Conservation (phyloP, 35 echinoderm and acorn worm genomes). For the Apostichopus japonicus region DNA sequence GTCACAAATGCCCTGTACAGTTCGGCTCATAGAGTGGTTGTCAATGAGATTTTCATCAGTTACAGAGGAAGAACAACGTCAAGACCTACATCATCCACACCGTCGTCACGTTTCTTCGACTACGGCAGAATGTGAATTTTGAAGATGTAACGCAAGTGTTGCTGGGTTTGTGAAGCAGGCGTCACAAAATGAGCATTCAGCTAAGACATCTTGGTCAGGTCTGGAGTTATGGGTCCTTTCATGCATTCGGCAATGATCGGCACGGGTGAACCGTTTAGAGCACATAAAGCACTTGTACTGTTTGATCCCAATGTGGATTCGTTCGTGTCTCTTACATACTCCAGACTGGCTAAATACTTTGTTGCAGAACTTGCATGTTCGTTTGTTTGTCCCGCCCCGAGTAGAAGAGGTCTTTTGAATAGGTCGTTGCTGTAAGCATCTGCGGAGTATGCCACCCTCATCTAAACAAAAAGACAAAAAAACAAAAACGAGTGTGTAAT, state of each 20-base stretch:
- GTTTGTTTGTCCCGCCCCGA: constrained; percentile 10
- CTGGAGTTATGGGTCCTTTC: constrained; percentile 18
- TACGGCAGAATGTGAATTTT: not conserved
- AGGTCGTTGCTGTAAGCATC: constrained; percentile 12
- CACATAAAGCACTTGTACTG: constrained; percentile 3
- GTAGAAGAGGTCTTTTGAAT: not conserved
- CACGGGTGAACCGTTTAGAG: constrained; percentile 31
- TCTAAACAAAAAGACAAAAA: not conserved
- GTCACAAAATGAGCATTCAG: constrained; percentile 9
- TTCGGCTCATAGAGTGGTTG: no score
- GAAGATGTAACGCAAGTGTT: not conserved
- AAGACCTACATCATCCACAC: no score
- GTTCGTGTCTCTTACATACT: constrained; percentile 42
- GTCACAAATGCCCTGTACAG: no score
- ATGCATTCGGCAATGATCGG: constrained; percentile 41
- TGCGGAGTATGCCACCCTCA: constrained; percentile 25
- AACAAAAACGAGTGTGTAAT: not conserved
- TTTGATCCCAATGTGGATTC: constrained; percentile 48
- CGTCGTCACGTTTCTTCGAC: not conserved
- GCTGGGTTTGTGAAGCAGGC: not conserved
- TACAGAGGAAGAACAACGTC: no score
- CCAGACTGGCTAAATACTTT: constrained; percentile 53
- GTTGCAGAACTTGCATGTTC: constrained; percentile 48
- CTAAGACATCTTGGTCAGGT: not conserved
- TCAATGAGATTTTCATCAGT: no score